Conservation (phyloP, 2,113 vertebrate species). For the Hemibagrus wyckioides region DNA sequence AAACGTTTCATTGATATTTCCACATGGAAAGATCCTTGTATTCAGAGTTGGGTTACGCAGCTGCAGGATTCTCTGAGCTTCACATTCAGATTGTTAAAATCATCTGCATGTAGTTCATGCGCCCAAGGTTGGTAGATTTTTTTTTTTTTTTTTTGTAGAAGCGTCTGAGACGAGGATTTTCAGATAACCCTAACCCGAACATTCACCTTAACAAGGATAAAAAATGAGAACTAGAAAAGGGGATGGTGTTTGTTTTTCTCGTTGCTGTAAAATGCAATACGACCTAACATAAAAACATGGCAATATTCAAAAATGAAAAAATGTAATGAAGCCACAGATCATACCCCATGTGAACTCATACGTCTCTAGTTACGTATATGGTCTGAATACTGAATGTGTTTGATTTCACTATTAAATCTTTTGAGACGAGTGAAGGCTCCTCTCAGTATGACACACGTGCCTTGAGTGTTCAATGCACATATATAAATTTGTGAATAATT, state of each 20-base stretch:
- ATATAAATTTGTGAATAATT: not conserved
- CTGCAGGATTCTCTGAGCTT: not conserved
- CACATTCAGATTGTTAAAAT: not conserved
- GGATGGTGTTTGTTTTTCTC: not conserved
- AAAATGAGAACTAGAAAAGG: not conserved
- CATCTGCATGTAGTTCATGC: not conserved
- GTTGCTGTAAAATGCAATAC: not conserved
- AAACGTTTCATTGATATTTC: not conserved
- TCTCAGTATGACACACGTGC: not conserved
- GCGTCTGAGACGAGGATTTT: not conserved
- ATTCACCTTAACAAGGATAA: not conserved
- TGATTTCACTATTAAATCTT: constrained; percentile 2
- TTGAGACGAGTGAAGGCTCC: not conserved
- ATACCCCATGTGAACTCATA: not conserved
- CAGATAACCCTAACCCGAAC: not conserved
- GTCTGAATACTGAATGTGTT: not conserved
- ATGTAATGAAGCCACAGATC: not conserved
- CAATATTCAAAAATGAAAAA: not conserved
- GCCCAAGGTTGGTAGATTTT: not conserved
- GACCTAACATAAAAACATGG: not conserved
- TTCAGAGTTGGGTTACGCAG: not conserved
- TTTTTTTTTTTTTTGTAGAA: not conserved
- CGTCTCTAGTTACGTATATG: not conserved
- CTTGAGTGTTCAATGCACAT: not conserved
- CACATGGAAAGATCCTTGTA: not conserved